Conservation (phyloP, 1,140 invertebrate species). For the Trichomalopsis sarcophagae region DNA sequence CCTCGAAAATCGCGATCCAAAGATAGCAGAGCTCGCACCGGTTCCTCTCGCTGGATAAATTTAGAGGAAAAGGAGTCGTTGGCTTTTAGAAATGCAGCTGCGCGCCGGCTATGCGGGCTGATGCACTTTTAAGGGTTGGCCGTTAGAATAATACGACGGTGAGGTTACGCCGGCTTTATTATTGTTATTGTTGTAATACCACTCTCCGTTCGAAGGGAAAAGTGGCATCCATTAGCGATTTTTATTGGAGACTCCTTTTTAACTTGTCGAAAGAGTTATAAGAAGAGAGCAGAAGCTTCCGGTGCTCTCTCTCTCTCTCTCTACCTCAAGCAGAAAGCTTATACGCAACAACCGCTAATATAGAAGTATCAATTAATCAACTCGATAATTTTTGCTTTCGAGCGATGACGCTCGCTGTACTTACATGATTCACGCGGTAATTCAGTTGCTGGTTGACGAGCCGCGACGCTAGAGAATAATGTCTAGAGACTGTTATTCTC, state of each 20-base stretch:
- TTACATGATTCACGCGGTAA: no score
- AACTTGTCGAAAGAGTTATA: not conserved
- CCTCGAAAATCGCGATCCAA: not conserved
- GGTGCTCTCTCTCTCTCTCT: not conserved
- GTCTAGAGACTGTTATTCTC: no score
- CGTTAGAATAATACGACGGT: not conserved
- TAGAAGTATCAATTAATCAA: no score
- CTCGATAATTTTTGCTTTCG: no score
- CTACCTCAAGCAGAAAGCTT: no score
- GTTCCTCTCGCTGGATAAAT: not conserved
- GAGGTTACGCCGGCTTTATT: not conserved
- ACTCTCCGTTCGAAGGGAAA: no score
- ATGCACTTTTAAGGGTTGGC: not conserved
- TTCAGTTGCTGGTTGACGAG: no score
- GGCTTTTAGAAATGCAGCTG: not conserved
- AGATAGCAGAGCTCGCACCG: not conserved
- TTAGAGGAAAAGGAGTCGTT: slow-evolving; percentile 3
- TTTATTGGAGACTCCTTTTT: no score
- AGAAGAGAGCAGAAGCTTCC: not conserved
- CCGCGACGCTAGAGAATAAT: no score
- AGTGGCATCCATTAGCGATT: no score
- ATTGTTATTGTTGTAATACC: not conserved
- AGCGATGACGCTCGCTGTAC: no score
- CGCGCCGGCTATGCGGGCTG: not conserved
- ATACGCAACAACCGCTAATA: not conserved